Evolutionary conservation across 2,113 vertebrate genomes (phyloP).

Genomic region (Cavia aperea): DNA sequence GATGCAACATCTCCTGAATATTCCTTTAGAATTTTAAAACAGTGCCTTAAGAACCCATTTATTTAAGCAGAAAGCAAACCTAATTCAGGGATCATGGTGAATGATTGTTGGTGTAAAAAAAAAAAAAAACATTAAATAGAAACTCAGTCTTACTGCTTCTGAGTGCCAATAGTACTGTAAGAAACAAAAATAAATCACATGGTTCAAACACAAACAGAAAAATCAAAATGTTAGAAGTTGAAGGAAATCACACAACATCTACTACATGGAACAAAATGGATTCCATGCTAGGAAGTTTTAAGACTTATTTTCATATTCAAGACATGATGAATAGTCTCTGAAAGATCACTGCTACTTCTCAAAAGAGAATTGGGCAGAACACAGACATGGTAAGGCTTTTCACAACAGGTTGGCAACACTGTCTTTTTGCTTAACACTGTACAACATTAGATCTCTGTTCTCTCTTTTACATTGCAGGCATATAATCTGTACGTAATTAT

Average conservation of each 20-base stretch:
- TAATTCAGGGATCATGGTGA: background rate
- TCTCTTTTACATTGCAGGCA: background rate
- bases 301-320: background rate
- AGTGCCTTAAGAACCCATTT: background rate
- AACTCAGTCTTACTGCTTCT: background rate
- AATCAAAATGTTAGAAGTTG: background rate
- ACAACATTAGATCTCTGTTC: background rate
- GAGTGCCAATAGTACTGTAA: background rate
- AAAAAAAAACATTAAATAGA: background rate
- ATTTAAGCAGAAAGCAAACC: background rate
- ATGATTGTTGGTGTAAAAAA: background rate
- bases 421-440: background rate
- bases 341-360: background rate
- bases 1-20: background rate
- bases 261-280: background rate
- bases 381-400: background rate
- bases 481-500: background rate
- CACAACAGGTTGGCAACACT: background rate
- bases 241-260: conserved; percentile 9
- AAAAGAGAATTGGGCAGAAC: background rate
- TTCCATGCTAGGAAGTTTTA: background rate
- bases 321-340: background rate
- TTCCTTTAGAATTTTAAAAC: background rate
- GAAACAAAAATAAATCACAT: background rate
- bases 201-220: conserved; percentile 10